Evolutionary conservation across 2,888 invertebrate species (phyloP).

Genomic region (Ormyrus thymus): DNA sequence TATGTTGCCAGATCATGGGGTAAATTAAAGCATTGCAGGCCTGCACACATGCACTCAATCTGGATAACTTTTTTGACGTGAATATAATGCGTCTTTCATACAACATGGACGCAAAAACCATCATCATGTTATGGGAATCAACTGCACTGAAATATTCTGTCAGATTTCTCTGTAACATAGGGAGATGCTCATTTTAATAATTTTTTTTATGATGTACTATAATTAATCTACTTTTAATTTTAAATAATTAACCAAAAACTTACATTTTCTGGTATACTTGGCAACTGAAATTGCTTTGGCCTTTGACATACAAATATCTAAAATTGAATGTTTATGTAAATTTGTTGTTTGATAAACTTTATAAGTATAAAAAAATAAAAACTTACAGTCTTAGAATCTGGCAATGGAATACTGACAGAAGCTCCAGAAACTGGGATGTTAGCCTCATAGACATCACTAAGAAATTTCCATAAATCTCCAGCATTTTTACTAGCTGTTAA

Average conservation of each 20-base stretch:
- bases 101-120: constrained; percentile 95
- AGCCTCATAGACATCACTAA: constrained; percentile 82
- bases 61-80: constrained; percentile 90
- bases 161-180: constrained; percentile 88
- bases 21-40: constrained; percentile 96
- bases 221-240: not conserved
- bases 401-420: constrained; percentile 79
- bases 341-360: not conserved
- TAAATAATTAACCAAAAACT: constrained; percentile 73
- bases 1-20: constrained; percentile 99
- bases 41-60: constrained; percentile 94
- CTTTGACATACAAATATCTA: constrained; percentile 87
- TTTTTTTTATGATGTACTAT: not conserved
- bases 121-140: constrained; percentile 95
- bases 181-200: not conserved
- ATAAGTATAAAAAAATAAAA: not conserved
- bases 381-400: constrained; percentile 77
- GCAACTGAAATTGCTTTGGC: constrained; percentile 88
- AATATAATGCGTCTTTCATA: constrained; percentile 96
- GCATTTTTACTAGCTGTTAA: constrained; percentile 80
- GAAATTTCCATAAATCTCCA: constrained; percentile 79
- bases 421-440: constrained; percentile 83
- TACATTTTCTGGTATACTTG: constrained; percentile 97
- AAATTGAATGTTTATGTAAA: constrained; percentile 58
- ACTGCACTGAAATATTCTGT: constrained; percentile 99